These are phyloP conservation scores for Lamprotornis superbus DNA, from an alignment of 2,113 vertebrate genomes.

Conservation along the genomic window DNA sequence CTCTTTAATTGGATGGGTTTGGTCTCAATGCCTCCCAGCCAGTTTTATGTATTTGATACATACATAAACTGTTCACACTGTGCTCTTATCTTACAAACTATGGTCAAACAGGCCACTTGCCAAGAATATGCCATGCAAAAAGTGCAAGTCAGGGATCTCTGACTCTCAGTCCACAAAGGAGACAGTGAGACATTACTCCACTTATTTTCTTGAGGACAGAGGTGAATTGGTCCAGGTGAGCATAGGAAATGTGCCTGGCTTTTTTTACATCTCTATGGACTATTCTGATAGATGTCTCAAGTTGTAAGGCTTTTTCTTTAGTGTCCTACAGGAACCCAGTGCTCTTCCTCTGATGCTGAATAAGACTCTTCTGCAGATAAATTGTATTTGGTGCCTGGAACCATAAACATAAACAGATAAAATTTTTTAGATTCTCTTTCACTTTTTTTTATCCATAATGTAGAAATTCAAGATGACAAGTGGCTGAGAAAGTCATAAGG, in stretches of 20 bases:
- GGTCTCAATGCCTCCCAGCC: background rate
- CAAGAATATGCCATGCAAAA: background rate
- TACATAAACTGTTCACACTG: rapidly evolving
- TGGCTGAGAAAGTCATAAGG: background rate
- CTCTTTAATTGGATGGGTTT: background rate
- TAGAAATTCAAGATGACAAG: background rate
- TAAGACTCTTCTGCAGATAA: background rate
- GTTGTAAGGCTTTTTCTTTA: background rate
- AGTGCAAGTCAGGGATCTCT: background rate
- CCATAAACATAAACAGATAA: background rate
- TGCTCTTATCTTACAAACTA: background rate
- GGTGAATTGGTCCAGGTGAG: background rate
- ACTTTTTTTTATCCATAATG: background rate
- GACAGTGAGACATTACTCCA: background rate
- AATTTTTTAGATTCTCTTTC: background rate
- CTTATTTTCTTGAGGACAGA: background rate
- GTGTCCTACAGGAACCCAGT: background rate
- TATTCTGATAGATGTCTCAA: background rate
- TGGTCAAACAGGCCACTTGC: background rate
- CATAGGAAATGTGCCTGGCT: background rate
- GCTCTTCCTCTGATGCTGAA: background rate
- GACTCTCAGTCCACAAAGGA: background rate
- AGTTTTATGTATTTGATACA: background rate
- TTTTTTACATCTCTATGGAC: background rate
- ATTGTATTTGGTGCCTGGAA: background rate